phyloP scores from a whole-genome alignment of 1,140 invertebrate species.

The Cotesia vestalis region DNA sequence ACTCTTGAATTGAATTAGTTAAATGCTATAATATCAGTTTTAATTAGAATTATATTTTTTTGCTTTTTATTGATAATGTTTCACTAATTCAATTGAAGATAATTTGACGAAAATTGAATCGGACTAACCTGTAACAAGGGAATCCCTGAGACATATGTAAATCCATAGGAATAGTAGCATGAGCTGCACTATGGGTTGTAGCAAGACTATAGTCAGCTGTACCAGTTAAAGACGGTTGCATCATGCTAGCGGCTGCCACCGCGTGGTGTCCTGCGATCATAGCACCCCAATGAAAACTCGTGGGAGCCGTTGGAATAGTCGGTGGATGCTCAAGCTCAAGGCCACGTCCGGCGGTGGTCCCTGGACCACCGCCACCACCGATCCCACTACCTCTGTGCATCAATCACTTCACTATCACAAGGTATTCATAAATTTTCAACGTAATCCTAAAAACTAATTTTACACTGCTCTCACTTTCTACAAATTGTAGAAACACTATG shows the following conservation, averaged over 20 bases:
- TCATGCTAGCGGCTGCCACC: constrained; percentile 72
- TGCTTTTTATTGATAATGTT: not conserved
- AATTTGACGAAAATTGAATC: not conserved
- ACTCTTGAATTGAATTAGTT: too few species aligned
- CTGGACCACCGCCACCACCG: constrained; percentile 55
- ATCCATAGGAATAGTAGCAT: constrained; percentile 79
- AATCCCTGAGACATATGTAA: constrained; percentile 87
- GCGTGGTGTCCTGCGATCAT: constrained; percentile 64
- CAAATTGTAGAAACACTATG: not conserved
- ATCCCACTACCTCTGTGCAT: constrained; percentile 66
- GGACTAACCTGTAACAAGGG: constrained; percentile 81
- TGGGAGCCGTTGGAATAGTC: constrained; percentile 57
- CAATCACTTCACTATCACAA: constrained; percentile 64
- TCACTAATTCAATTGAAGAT: not conserved
- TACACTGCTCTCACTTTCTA: constrained; percentile 8
- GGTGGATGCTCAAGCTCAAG: constrained; percentile 65
- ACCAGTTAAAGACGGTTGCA: constrained; percentile 58
- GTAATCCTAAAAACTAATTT: not conserved
- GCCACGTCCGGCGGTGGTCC: constrained; percentile 64
- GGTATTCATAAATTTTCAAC: constrained; percentile 13
- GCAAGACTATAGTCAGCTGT: constrained; percentile 66
- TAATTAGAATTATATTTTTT: too few species aligned
- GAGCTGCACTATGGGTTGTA: constrained; percentile 61
- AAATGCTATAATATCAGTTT: too few species aligned
- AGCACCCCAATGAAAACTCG: constrained; percentile 62